Evolutionary conservation across 1,140 invertebrate genomes (phyloP), one percentile per base, ranked within the genome.

Genomic region (Heliconius nattereri): DNA sequence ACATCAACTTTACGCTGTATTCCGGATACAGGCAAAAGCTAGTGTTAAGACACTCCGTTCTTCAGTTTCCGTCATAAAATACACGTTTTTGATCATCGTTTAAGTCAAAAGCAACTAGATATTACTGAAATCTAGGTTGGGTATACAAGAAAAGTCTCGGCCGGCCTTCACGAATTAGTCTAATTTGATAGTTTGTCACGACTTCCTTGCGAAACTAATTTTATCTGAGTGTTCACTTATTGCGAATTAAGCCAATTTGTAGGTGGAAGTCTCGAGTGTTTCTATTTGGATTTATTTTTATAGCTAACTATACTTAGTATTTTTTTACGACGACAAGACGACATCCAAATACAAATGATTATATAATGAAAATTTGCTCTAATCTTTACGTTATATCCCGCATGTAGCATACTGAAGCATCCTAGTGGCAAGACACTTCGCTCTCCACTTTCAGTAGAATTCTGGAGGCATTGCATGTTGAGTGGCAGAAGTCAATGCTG

Each of bases 111-210:
- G 11, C 60, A 66, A 66, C 13, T 23, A 26, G 13, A 29, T 26
- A 66, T 66, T 23, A 16, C 23, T 9, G 23, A 66, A 66, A 66
- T 66, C 23, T 66, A 16, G 60, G 60, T 66, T 66, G 19, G 49
- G 49, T 52, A 19, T 66, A 66, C 9, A 66, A 66, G 60, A 66
- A 66, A 66, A 23, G 26, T 20, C 35, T 37, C 71, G 35, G 6
- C 71, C 71, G 71, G 35, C 71, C 71, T 72, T 72, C 71, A 72
- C 71, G 29, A 40, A 72, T 72, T 72, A 72, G 32, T 72, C 35
- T 72, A 40, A 72, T 72, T 72, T 72, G 32, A 40, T 72, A 72
- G 71, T 72, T 72, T 72, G 35, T 72, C 71, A 72, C 71, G 71
- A 72, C 71, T 72, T 72, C 71, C 71, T 72, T 72, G 71, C 71